Evolutionary conservation across 2,797 vertebrate genomes (phyloP).

Genomic region (Danio aesculapii): DNA sequence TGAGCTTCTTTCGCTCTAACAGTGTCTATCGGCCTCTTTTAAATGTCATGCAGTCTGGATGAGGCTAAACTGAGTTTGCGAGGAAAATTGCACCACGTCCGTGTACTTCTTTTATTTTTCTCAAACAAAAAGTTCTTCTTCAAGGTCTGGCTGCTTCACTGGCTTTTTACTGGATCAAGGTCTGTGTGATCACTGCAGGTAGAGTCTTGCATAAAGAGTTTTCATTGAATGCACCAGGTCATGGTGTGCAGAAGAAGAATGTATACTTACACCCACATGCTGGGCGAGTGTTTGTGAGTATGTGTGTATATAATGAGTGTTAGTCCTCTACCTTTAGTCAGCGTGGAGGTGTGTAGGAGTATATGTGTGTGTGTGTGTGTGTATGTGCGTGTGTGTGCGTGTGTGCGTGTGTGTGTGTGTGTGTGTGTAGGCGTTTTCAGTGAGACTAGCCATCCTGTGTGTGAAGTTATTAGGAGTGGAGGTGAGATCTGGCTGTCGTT

Average conservation of each 20-base stretch:
- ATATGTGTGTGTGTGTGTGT: constrained; percentile 45
- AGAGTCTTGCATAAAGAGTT: constrained; percentile 17
- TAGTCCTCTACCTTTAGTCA: constrained; percentile 33
- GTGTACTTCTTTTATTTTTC: constrained; percentile 22
- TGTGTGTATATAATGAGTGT: constrained; percentile 12
- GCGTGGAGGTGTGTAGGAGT: neutral
- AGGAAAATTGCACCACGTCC: neutral
- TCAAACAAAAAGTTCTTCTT: constrained; percentile 22
- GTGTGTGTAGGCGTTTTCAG: constrained; percentile 67
- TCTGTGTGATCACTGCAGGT: constrained; percentile 26
- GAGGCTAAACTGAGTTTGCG: neutral
- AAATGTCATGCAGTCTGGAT: neutral
- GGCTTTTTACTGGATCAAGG: neutral
- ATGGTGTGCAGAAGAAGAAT: constrained; percentile 8
- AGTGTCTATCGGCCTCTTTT: constrained; percentile 19
- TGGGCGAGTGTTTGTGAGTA: constrained; percentile 15
- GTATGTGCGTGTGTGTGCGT: constrained; percentile 61
- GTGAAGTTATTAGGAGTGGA: constrained; percentile 32
- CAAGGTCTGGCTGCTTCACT: constrained; percentile 4
- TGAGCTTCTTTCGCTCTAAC: constrained; percentile 1
- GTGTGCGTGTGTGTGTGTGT: constrained; percentile 47
- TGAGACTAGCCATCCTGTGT: constrained; percentile 41
- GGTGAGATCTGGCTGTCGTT: constrained; percentile 27
- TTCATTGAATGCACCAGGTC: constrained; percentile 17
- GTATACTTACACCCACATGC: constrained; percentile 24